Conservation (phyloP, 2,888 invertebrate genomes). For the Pristionchus arcanus region DNA sequence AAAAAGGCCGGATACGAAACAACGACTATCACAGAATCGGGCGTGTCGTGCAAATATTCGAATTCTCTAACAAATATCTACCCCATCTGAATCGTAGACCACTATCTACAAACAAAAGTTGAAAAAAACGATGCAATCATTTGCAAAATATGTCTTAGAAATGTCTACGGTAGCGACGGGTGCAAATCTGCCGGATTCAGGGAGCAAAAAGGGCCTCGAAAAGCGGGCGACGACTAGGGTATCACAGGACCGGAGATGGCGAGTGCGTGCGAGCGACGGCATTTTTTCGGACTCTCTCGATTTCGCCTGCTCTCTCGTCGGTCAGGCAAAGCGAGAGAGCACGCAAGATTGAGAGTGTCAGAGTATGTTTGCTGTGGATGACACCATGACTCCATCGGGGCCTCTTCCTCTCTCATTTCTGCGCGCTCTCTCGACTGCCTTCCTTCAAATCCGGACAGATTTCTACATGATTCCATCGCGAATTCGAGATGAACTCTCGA, state of each 20-base stretch:
- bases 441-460: background rate
- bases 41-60: no score
- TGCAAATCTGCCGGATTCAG: background rate
- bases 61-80: no score
- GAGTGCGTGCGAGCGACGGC: background rate
- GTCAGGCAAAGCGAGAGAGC: background rate
- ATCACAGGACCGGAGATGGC: constrained; percentile 20
- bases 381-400: background rate
- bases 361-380: background rate
- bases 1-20: no score
- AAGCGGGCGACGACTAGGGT: background rate
- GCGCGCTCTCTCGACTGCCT: background rate
- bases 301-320: background rate
- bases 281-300: background rate
- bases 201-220: background rate
- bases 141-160: no score
- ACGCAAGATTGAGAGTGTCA: background rate
- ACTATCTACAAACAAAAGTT: no score
- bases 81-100: no score
- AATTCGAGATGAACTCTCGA: background rate
- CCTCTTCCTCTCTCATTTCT: background rate
- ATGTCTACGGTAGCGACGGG: background rate
- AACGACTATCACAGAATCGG: no score
- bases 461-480: background rate
- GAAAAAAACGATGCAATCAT: background rate